These are phyloP conservation scores for Nycticebus coucang DNA, from an alignment of 2,113 vertebrate species.

Conservation along the genomic window DNA sequence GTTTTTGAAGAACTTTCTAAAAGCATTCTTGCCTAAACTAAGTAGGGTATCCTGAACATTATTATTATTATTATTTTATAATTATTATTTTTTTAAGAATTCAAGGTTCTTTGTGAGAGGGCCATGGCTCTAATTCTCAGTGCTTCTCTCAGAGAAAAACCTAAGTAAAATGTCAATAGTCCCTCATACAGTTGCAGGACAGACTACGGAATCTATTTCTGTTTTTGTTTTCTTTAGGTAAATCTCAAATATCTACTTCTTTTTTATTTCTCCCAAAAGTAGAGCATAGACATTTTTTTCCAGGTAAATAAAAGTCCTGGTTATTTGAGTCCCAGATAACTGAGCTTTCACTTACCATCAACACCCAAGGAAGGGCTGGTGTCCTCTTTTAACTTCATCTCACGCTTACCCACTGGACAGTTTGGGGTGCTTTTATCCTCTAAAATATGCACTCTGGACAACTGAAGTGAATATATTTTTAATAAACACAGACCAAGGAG, in stretches of 20 bases:
- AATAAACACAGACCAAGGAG: constrained; percentile 60
- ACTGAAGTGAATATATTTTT: constrained; percentile 65
- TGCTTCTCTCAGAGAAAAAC: not conserved
- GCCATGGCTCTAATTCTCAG: constrained; percentile 12
- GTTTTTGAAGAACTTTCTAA: constrained; percentile 60
- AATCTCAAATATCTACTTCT: not conserved
- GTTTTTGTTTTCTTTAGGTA: not conserved
- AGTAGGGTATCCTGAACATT: constrained; percentile 41
- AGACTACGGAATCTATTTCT: not conserved
- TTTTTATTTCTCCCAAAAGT: not conserved
- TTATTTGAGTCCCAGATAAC: not conserved
- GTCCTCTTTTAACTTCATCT: not conserved
- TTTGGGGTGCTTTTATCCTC: not conserved
- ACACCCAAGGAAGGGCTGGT: not conserved
- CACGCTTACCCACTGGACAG: not conserved
- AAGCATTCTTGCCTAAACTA: constrained; percentile 65
- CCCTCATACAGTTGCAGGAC: not conserved
- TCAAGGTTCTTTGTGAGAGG: constrained; percentile 26
- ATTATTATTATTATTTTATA: not conserved
- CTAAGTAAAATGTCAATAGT: not conserved
- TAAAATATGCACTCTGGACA: constrained; percentile 6
- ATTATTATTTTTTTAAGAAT: constrained; percentile 7
- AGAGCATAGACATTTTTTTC: not conserved
- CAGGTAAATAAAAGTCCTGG: not conserved
- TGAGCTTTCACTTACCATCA: not conserved